Conservation (phyloP, 2,888 invertebrate genomes). For the Andrena bucephala region DNA sequence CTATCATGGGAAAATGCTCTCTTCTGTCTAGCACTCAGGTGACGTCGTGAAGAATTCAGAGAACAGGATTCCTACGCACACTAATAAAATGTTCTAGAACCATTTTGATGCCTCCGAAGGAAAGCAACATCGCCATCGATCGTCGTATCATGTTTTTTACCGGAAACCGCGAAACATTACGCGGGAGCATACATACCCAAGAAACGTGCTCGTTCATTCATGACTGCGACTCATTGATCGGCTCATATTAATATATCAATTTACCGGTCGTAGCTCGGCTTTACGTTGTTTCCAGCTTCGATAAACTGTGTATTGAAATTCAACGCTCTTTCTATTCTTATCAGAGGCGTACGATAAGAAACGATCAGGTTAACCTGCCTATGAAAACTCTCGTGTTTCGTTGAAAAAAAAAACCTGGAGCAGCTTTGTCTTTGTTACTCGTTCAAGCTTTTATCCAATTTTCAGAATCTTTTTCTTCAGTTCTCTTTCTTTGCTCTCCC, state of each 20-base stretch:
- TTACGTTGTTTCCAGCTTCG: slow-evolving; percentile 27
- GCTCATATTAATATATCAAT: slow-evolving; percentile 58
- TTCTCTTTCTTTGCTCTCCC: not conserved
- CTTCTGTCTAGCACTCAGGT: slow-evolving; percentile 4
- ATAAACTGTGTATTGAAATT: slow-evolving; percentile 59
- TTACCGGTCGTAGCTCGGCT: slow-evolving; percentile 41
- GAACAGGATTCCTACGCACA: not conserved
- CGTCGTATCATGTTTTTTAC: not conserved
- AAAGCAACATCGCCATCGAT: slow-evolving; percentile 1
- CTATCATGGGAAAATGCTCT: slow-evolving; percentile 44
- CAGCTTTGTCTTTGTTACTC: not conserved
- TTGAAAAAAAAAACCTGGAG: not conserved
- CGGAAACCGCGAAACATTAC: slow-evolving; percentile 17
- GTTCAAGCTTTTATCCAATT: not conserved
- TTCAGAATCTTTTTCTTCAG: slow-evolving; percentile 21
- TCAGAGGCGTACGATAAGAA: slow-evolving; percentile 31
- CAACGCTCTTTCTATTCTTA: slow-evolving; percentile 57
- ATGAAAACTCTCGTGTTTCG: slow-evolving; percentile 37
- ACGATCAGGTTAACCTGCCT: slow-evolving; percentile 5
- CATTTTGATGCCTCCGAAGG: not conserved
- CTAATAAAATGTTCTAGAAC: not conserved
- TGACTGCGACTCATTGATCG: slow-evolving; percentile 60
- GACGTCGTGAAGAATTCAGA: slow-evolving; percentile 13
- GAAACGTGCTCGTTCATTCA: slow-evolving; percentile 59
- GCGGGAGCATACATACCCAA: not conserved